Percentiles rank a stretch among this genome's conserved stretches.
Conservation (phyloP, 2,113 vertebrate species). For the Merops nubicus region DNA sequence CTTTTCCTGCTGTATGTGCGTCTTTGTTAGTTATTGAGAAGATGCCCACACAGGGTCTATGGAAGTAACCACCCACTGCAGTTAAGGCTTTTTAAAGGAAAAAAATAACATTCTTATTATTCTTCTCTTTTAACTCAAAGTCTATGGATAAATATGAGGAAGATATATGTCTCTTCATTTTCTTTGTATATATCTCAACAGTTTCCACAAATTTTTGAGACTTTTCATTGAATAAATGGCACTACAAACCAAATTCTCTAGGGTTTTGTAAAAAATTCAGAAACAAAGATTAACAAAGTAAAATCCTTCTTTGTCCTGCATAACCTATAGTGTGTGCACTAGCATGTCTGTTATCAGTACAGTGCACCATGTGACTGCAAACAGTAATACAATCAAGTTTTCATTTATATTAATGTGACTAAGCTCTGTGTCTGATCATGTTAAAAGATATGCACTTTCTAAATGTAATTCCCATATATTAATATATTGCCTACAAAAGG, state of each 20-base stretch:
- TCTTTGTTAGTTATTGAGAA: neutral
- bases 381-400: constrained; percentile 64
- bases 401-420: constrained; percentile 77
- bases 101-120: neutral
- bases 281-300: neutral
- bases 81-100: neutral
- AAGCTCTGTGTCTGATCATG: constrained; percentile 69
- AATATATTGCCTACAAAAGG: constrained; percentile 68
- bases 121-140: neutral
- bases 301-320: constrained; percentile 65
- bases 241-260: neutral
- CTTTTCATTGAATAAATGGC: neutral
- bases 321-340: constrained; percentile 56
- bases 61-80: neutral
- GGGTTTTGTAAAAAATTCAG: neutral
- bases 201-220: neutral
- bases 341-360: constrained; percentile 46
- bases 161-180: neutral
- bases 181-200: neutral
- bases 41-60: neutral
- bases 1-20: neutral
- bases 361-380: neutral
- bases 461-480: constrained; percentile 74
- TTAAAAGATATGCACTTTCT: constrained; percentile 66
- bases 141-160: neutral